Percentiles rank a stretch among this genome's conserved stretches.
Evolutionary conservation across 37 sponge, comb jelly and placozoan species (phyloP).

Genomic region (Amphimedon queenslandica): DNA sequence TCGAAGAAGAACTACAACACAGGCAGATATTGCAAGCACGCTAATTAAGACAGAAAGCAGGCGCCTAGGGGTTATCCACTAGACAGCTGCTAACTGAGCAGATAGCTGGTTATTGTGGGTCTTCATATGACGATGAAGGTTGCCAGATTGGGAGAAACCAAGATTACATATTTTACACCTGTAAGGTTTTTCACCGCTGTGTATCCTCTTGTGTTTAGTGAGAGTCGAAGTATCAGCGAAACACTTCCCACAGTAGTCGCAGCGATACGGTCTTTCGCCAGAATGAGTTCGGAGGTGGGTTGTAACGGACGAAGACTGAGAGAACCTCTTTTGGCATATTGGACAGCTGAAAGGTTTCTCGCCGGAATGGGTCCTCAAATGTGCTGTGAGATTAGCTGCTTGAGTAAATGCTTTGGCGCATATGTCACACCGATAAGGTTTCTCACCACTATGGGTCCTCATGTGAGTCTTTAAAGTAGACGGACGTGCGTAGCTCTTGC

Average conservation of each 20-base stretch:
- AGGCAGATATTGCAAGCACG: too few relatives aligned
- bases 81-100: too few relatives aligned
- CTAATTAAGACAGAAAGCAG: too few relatives aligned
- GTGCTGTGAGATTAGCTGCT: constrained; percentile 94
- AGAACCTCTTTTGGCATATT: constrained; percentile 79
- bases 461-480: constrained; percentile 89
- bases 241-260: constrained; percentile 75
- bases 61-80: too few relatives aligned
- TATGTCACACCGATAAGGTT: constrained; percentile 84
- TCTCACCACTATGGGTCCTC: constrained; percentile 86
- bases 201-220: constrained; percentile 82
- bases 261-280: constrained; percentile 91
- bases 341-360: constrained; percentile 94
- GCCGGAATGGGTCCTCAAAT: constrained; percentile 93
- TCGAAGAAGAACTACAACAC: too few relatives aligned
- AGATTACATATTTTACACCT: constrained; percentile 84
- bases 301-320: constrained; percentile 87
- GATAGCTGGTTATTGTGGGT: constrained; percentile 72
- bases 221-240: constrained; percentile 89
- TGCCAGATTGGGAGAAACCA: constrained; percentile 87
- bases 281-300: constrained; percentile 93
- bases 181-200: constrained; percentile 91
- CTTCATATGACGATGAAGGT: constrained; percentile 87
- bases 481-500: constrained; percentile 70
- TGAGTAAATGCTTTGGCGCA: constrained; percentile 92